Conservation (phyloP, 2,888 invertebrate species). For the Andrena hattorfiana region DNA sequence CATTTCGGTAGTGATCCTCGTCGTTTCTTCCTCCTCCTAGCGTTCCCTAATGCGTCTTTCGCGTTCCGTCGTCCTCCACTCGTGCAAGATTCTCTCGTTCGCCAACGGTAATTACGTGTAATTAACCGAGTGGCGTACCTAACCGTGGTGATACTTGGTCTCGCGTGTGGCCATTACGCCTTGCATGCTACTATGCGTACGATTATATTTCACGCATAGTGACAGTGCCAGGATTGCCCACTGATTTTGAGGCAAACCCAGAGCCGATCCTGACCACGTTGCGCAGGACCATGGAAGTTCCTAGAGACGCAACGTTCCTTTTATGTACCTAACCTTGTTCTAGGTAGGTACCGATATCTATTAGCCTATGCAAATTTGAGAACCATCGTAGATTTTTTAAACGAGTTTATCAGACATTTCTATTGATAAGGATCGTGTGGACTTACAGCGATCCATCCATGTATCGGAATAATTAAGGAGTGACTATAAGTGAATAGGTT, state of each 20-base stretch:
- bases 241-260: conserved; percentile 46
- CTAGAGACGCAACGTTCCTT: conserved; percentile 29
- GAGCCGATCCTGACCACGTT: conserved; percentile 45
- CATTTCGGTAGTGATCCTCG: conserved; percentile 60
- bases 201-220: conserved; percentile 76
- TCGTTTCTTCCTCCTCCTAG: conserved; percentile 22
- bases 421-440: background rate
- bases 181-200: conserved; percentile 74
- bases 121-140: conserved; percentile 67
- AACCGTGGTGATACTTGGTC: conserved; percentile 68
- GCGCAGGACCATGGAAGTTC: conserved; percentile 44
- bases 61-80: conserved; percentile 14
- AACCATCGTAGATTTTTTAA: background rate
- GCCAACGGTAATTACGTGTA: conserved; percentile 72
- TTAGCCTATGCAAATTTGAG: background rate
- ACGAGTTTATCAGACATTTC: background rate
- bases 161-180: conserved; percentile 69
- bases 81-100: conserved; percentile 22
- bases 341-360: background rate
- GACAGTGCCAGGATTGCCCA: conserved; percentile 75
- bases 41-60: conserved; percentile 1
- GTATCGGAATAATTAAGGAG: too few species aligned
- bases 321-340: background rate
- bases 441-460: too few species aligned
- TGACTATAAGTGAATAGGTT: too few species aligned